phyloP scores from a whole-genome alignment of 35 echinoderm and acorn worm species.

The Strongylocentrotus purpuratus region DNA sequence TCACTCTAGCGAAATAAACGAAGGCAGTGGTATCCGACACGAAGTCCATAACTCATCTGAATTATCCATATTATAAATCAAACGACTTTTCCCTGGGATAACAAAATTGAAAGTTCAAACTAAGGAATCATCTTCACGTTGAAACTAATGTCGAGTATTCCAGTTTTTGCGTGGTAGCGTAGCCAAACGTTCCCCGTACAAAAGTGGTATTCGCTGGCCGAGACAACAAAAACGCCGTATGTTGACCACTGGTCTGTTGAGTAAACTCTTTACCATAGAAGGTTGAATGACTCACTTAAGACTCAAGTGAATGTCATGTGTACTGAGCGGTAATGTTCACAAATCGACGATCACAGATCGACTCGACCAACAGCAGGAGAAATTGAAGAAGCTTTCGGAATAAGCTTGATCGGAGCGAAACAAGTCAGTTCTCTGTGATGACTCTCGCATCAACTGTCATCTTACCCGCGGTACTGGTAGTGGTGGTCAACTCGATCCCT shows the following conservation, averaged over 20 bases:
- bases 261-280: slow-evolving; percentile 21
- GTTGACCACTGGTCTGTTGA: slow-evolving; percentile 26
- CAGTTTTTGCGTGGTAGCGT: not conserved
- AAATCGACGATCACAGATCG: not conserved
- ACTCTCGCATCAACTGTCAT: not conserved
- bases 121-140: not conserved
- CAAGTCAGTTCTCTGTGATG: not conserved
- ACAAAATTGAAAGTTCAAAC: not conserved
- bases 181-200: not conserved
- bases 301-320: not conserved
- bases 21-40: not conserved
- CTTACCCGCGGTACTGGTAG: not conserved
- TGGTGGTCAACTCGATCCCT: not conserved
- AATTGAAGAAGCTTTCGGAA: slow-evolving; percentile 2
- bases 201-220: not conserved
- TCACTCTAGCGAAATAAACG: not conserved
- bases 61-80: slow-evolving; percentile 14
- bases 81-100: not conserved
- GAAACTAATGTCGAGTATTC: not conserved
- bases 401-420: not conserved
- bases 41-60: not conserved
- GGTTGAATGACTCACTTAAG: slow-evolving; percentile 3
- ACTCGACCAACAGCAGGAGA: not conserved
- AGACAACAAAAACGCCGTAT: not conserved
- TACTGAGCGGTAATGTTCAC: slow-evolving; percentile 22